phyloP scores from a whole-genome alignment of 2,888 invertebrate species.

The Steromphala cineraria region DNA sequence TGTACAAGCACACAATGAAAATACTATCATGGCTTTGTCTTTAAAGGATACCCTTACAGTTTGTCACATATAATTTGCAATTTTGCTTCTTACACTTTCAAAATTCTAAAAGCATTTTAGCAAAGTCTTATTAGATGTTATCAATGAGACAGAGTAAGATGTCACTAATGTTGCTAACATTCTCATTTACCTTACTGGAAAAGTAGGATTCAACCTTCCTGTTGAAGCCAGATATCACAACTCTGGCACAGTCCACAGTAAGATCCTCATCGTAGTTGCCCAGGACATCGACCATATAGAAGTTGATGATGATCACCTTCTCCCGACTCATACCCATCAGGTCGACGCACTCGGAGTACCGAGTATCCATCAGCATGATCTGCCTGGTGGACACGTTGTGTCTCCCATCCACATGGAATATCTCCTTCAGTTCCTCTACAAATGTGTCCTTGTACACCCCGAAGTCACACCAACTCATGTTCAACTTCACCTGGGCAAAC shows the following conservation, averaged over 20 bases:
- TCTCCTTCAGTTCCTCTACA: conserved; percentile 31
- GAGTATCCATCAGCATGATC: conserved; percentile 30
- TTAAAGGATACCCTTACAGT: no score
- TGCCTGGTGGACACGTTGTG: conserved; percentile 14
- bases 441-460: conserved; percentile 36
- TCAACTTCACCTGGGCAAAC: conserved; percentile 53
- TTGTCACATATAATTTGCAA: no score
- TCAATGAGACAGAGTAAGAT: neutral
- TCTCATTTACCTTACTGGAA: conserved; percentile 56
- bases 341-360: conserved; percentile 29
- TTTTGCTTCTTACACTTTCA: no score
- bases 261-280: conserved; percentile 54
- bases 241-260: conserved; percentile 48
- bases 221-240: conserved; percentile 49
- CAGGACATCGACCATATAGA: conserved; percentile 55
- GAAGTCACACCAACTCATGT: conserved; percentile 62
- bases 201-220: conserved; percentile 38
- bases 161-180: neutral
- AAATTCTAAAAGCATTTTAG: no score
- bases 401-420: conserved; percentile 11
- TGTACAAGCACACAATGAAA: no score
- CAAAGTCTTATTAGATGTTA: no score
- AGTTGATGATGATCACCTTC: conserved; percentile 46
- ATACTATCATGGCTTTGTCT: no score
- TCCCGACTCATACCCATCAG: conserved; percentile 14